A percentile compares a stretch with the other conserved stretches of the same genome.
These are phyloP conservation scores for Cavia porcellus DNA, from an alignment of 2,113 vertebrate genomes.

Conservation along the genomic window DNA sequence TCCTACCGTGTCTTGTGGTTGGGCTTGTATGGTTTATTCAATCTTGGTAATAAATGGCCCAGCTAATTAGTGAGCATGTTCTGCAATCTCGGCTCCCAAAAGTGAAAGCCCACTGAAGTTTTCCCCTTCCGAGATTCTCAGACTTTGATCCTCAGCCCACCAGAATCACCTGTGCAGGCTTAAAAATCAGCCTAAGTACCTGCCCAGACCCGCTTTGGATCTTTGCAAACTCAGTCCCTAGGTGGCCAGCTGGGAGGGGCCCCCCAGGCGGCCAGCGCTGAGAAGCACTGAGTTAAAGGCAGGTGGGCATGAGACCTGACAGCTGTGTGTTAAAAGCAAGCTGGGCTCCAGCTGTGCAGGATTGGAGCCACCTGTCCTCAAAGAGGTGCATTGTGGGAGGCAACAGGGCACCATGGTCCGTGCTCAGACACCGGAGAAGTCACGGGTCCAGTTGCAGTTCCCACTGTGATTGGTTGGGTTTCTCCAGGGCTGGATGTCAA, in stretches of 20 bases:
- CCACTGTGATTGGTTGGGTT: not conserved
- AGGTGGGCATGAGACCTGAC: no score
- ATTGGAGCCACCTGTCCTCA: not conserved
- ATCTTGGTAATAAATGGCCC: not conserved
- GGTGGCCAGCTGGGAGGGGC: rapidly evolving
- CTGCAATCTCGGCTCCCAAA: not conserved
- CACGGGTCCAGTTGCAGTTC: not conserved
- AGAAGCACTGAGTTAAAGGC: not conserved
- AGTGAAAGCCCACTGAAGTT: rapidly evolving
- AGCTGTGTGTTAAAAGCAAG: not conserved
- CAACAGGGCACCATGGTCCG: rapidly evolving
- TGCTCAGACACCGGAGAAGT: rapidly evolving
- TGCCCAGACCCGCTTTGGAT: rapidly evolving
- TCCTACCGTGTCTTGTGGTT: not conserved
- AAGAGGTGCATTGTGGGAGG: not conserved
- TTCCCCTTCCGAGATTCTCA: not conserved
- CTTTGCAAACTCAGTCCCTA: rapidly evolving
- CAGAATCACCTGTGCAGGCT: not conserved
- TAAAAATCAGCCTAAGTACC: not conserved
- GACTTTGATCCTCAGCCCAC: not conserved
- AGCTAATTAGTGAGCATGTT: not conserved
- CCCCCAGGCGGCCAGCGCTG: rapidly evolving
- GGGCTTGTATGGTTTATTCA: not conserved
- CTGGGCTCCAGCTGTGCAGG: not conserved
- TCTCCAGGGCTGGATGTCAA: not conserved